Base-by-base conservation (phyloP, 2,888 invertebrate genomes). In the Branchellion lobata region DNA sequence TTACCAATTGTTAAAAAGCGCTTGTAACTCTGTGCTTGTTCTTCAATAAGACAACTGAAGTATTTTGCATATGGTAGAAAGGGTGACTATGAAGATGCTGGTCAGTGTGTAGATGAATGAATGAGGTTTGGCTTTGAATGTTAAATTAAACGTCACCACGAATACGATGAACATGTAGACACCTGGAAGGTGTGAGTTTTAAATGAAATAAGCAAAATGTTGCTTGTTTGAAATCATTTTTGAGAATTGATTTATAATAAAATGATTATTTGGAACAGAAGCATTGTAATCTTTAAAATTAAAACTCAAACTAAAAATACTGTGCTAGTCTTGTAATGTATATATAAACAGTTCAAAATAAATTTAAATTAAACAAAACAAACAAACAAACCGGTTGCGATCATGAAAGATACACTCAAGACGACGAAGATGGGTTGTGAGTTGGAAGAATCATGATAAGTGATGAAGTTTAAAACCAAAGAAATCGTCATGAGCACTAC, bases 121-220 rank as follows among this genome's bases (percentile, higher is more conserved):
- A 34, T 77, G 33, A 11, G 77, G 77, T 65, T 65, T 77, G 8
- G 61, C 65, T 65, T 33, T 65, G 61, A 77, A 77, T 18, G 34
- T 65, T 14, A 77, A n/a, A 34, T 77, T 77, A 24, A 61, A 34
- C 24, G 57, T 57, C 33, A 77, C 24, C 36, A 61, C 33, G 29
- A 77, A 77, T 18, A 65, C 36, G n/a, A 65, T 53, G 53, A 77
- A 77, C 77, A 77, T 77, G 65, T 77, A 77, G 18, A 77, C 33
- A 33, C 27, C 77, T 77, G 77, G 11, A 36, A 65, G 27, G 1
- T 40, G 11, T 72, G n/a, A 27, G 29, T 73, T 73, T 40, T 73
- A 40, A 33, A n/a, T n/a, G n/a, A n/a, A n/a, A n/a, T n/a, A n/a
- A n/a, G n/a, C n/a, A n/a, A n/a, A n/a, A n/a, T n/a, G n/a, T n/a